Base-by-base conservation (phyloP, 2,113 vertebrate species). In the Rhizomys pruinosus region DNA sequence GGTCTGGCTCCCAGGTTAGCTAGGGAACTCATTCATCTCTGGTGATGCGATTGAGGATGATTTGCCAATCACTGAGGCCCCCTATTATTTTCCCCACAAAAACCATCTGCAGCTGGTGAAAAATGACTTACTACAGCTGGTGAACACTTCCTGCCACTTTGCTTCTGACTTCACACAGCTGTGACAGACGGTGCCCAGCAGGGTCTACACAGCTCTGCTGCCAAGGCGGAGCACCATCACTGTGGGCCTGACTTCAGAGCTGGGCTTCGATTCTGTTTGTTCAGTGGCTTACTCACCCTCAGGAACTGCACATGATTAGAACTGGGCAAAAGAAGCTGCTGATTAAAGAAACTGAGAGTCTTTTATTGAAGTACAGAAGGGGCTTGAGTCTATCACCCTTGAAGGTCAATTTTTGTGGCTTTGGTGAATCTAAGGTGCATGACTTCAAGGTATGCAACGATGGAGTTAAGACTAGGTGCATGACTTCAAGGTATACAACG, bases 81-180 rank as follows among this genome's bases (percentile, higher is more conserved):
- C 17, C 20, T 78, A 9, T 29, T 37, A 27, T 87, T 78, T 13
- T 29, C 42, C 39, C 71, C 59, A 59, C 47, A 44, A 90, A n/a
- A 92, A 74, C 88, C 93, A 92, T 94, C 93, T 97, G 92, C 71
- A 96, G 57, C 78, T 93, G 88, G 92, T 97, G 92, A 97, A 94
- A 96, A 97, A 95, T 95, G 88, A 96, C 88, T 95, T 42, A 78
- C 55, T 59, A 76, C 80, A 92, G 82, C 71, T 92, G 71, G 55
- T 80, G 88, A 94, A 84, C 10, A 39, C 80, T 84, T 84, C 86
- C 85, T 71, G 44, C 63, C 5, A 84, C 44, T 84, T 47, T 82
- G 29, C 74, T 85, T 87, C 92, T 68, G 90, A 93, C 74, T 92
- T 77, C 93, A 89, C 92, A 87, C 95, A 94, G 88, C 66, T 77